A percentile compares a stretch with the other conserved stretches of the same genome.
Conservation (phyloP, 1,140 invertebrate species). For the Vollenhovia emeryi region DNA sequence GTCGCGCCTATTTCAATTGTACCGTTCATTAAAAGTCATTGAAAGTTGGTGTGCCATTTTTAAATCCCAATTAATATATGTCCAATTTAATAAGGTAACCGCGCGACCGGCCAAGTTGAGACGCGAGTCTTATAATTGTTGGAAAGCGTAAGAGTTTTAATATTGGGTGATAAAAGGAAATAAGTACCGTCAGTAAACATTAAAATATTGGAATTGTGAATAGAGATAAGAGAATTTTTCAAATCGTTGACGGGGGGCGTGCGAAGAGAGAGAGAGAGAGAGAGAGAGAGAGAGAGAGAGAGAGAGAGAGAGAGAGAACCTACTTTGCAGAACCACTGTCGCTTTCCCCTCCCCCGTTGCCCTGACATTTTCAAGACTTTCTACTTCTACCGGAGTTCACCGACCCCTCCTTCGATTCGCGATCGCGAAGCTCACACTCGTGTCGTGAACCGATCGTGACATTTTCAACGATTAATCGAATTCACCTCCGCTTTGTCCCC, state of each 20-base stretch:
- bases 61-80: not conserved
- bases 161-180: not conserved
- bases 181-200: not conserved
- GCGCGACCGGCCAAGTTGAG: not conserved
- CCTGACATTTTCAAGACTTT: constrained; percentile 85
- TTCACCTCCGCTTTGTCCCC: constrained; percentile 4
- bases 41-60: not conserved
- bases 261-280: not conserved
- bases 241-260: not conserved
- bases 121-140: not conserved
- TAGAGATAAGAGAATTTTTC: not conserved
- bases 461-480: constrained; percentile 63
- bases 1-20: not conserved
- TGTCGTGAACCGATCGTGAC: constrained; percentile 67
- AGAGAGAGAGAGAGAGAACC: constrained; percentile 64
- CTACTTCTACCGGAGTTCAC: constrained; percentile 79
- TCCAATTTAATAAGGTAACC: not conserved
- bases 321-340: constrained; percentile 79
- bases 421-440: constrained; percentile 58
- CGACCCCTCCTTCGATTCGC: constrained; percentile 67
- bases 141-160: not conserved
- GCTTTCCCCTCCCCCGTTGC: constrained; percentile 78
- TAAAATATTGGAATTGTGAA: constrained; percentile 17
- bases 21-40: not conserved
- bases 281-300: not conserved